Evolutionary conservation across 2,113 vertebrate genomes (phyloP).

Genomic region (Chlamydotis undulata): DNA sequence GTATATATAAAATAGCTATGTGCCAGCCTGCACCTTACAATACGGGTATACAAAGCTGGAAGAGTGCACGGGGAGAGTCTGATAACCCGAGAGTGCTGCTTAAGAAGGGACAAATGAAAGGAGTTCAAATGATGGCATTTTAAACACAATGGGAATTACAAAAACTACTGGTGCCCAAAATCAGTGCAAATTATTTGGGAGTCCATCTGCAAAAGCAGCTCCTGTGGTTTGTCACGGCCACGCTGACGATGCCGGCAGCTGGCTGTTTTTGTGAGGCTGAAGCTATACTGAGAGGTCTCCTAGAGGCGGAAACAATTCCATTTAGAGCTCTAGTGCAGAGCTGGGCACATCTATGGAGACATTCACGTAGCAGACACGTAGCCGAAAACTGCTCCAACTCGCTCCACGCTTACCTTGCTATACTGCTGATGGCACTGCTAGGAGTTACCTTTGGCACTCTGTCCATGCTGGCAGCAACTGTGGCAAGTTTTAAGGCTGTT

Average conservation of each 20-base stretch:
- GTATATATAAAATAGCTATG: rapidly evolving
- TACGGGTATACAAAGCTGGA: neutral
- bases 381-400: neutral
- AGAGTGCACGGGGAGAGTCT: neutral
- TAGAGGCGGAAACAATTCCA: neutral
- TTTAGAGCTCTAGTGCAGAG: neutral
- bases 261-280: neutral
- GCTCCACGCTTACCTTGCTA: conserved; percentile 76
- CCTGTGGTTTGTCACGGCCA: neutral
- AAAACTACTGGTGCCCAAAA: neutral
- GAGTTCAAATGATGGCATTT: neutral
- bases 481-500: conserved; percentile 94
- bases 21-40: neutral
- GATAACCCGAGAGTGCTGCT: neutral
- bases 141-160: rapidly evolving
- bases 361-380: rapidly evolving
- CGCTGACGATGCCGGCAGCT: neutral
- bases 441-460: conserved; percentile 91
- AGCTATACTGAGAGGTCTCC: neutral
- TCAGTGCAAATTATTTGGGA: neutral
- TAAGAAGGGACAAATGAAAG: neutral
- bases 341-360: rapidly evolving
- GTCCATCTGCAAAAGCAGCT: neutral
- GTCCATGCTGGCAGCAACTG: conserved; percentile 89
- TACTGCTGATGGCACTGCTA: conserved; percentile 88